Base-by-base conservation (phyloP, 2,888 invertebrate species). In the Drosophila greeni region DNA sequence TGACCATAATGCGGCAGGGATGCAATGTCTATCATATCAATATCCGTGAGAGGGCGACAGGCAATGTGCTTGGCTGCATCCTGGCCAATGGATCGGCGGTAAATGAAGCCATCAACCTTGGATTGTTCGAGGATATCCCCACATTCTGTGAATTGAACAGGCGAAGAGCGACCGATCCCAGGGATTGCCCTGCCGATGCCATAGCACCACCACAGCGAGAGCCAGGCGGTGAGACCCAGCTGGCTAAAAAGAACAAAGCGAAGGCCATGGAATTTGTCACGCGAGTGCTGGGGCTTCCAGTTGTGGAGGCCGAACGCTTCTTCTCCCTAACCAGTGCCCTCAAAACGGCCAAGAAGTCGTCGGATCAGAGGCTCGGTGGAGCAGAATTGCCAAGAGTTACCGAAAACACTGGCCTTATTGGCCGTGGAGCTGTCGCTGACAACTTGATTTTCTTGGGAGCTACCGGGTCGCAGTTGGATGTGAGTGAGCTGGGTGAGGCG, bases 11-110 rank as follows among this genome's bases (percentile, higher is more conserved):
- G 0, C 43, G 84, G 3, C 76, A 79, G 3, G 42, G 65, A 7
- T 71, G 80, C n/a, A 72, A 77, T 39, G 9, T 78, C 6, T 86
- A 86, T 18, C 86, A 86, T 36, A 55, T 87, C 3, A 85, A 73
- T 45, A 58, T 86, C 0, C 65, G 75, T 6, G 36, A 73, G 14
- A 66, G 62, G n/a, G 26, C 53, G 0, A 60, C 74, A 1, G 73
- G 70, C 0, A 18, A 42, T 6, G 52, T 59, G 0, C 42, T 86
- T 5, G 77, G 81, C 11, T 85, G 81, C 20, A 37, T 87, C 14
- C 58, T 79, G 18, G 84, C 66, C 26, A 83, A 54, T 12, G 79
- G 77, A 14, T 18, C 11, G 5, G 85, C 79, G 14, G 79, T 85
- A 6, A 57, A 73, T 0, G 45, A 62, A 12, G 85, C 83, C 20